Percentiles rank a stretch among this genome's conserved stretches.
phyloP scores from a whole-genome alignment of 2,888 invertebrate species.

The Lasioglossum pauxillum region DNA sequence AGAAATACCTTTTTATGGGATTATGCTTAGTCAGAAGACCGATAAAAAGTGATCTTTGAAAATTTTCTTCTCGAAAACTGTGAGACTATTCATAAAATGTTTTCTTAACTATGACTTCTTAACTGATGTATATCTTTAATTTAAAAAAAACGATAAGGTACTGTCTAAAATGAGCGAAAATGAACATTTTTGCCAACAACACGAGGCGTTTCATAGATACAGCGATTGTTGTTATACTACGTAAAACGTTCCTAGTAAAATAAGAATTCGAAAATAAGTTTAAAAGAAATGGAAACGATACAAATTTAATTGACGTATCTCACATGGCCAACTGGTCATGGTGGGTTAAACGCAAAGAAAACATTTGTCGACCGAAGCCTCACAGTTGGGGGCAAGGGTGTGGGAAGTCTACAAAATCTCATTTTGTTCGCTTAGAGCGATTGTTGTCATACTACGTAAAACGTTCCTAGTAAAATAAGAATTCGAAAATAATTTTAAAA shows the following conservation, averaged over 20 bases:
- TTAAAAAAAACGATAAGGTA: too few relatives aligned
- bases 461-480: background rate
- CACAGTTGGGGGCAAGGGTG: background rate
- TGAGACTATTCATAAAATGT: background rate
- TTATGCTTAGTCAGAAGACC: too few relatives aligned
- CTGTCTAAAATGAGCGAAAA: too few relatives aligned
- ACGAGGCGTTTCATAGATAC: too few relatives aligned
- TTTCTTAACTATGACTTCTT: background rate
- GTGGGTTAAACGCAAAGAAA: background rate
- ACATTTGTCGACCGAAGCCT: background rate
- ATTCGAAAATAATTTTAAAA: background rate
- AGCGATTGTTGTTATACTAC: too few relatives aligned
- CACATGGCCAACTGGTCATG: too few relatives aligned
- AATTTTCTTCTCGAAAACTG: too few relatives aligned
- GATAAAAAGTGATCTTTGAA: too few relatives aligned
- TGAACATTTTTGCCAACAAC: too few relatives aligned
- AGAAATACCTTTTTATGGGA: too few relatives aligned
- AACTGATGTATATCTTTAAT: too few relatives aligned
- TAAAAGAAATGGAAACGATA: background rate
- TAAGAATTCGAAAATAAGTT: background rate
- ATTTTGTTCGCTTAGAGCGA: background rate
- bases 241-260: background rate
- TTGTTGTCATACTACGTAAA: background rate
- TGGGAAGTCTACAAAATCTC: background rate
- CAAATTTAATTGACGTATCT: background rate